A percentile compares a stretch with the other conserved stretches of the same genome.
phyloP scores from a whole-genome alignment of 2,888 invertebrate species.

The Glaucopsyche alexis region DNA sequence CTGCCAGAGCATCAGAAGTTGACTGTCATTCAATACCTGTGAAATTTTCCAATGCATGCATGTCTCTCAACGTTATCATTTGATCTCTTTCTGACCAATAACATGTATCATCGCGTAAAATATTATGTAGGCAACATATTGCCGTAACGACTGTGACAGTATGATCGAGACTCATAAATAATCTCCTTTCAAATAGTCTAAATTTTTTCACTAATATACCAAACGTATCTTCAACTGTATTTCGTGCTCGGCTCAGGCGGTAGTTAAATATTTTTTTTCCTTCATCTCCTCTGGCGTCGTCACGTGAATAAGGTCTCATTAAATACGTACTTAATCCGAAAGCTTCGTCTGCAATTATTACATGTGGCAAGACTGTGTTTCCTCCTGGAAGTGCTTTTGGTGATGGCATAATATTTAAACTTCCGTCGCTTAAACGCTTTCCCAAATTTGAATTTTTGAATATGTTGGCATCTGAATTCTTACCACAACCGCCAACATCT shows the following conservation, averaged over 20 bases:
- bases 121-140: constrained; percentile 27
- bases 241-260: constrained; percentile 37
- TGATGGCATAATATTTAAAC: constrained; percentile 27
- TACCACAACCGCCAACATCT: constrained; percentile 23
- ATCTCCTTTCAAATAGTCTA: constrained; percentile 27
- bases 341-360: constrained; percentile 29
- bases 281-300: constrained; percentile 30
- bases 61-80: constrained; percentile 14
- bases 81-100: constrained; percentile 24
- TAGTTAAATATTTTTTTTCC: constrained; percentile 36
- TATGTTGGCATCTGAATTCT: constrained; percentile 24
- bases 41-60: constrained; percentile 20
- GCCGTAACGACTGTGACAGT: constrained; percentile 27
- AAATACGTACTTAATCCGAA: constrained; percentile 34
- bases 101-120: constrained; percentile 29
- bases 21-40: constrained; percentile 15
- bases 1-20: constrained; percentile 28
- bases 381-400: constrained; percentile 29
- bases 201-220: constrained; percentile 33
- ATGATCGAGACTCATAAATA: neutral
- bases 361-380: constrained; percentile 22
- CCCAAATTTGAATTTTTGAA: constrained; percentile 29
- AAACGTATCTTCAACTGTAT: constrained; percentile 36
- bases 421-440: constrained; percentile 25
- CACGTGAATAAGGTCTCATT: constrained; percentile 34